Conservation (phyloP, 2,888 invertebrate species). For the Tachystola acroxantha region DNA sequence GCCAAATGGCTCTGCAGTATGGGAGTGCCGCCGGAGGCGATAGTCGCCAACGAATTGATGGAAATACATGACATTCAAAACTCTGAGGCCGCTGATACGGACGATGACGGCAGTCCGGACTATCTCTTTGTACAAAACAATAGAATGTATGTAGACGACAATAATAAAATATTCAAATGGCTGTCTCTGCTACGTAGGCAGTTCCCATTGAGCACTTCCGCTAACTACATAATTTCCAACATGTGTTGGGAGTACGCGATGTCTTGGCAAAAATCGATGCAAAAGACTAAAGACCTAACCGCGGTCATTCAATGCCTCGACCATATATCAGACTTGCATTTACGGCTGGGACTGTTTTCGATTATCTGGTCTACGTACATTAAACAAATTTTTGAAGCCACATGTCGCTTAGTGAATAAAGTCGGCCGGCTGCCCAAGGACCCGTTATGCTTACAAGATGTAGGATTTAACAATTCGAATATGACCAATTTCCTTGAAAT, state of each 20-base stretch:
- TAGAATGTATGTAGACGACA: slow-evolving; percentile 49
- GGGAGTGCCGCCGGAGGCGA: slow-evolving; percentile 82
- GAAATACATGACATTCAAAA: slow-evolving; percentile 32
- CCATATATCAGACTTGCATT: slow-evolving; percentile 80
- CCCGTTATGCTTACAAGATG: slow-evolving; percentile 86
- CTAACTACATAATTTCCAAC: slow-evolving; percentile 88
- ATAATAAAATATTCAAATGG: slow-evolving; percentile 78
- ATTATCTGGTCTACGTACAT: slow-evolving; percentile 94
- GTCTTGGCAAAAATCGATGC: slow-evolving; percentile 89
- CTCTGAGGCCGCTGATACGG: slow-evolving; percentile 21
- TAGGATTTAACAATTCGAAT: slow-evolving; percentile 82
- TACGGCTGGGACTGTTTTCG: slow-evolving; percentile 88
- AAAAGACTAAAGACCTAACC: slow-evolving; percentile 81
- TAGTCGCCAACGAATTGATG: slow-evolving; percentile 74
- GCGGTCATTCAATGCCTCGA: slow-evolving; percentile 85
- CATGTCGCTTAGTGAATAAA: slow-evolving; percentile 87
- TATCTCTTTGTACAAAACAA: slow-evolving; percentile 54
- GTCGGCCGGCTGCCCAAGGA: slow-evolving; percentile 92
- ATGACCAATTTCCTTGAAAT: slow-evolving; percentile 71
- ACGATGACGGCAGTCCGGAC: slow-evolving; percentile 39
- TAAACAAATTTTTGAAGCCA: slow-evolving; percentile 86
- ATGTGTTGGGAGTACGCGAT: slow-evolving; percentile 95
- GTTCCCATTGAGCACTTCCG: slow-evolving; percentile 91
- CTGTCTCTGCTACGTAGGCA: slow-evolving; percentile 82
- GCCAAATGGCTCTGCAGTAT: slow-evolving; percentile 90